Evolutionary conservation across 2,797 vertebrate genomes (phyloP).

Genomic region (Enteromius treurensis): DNA sequence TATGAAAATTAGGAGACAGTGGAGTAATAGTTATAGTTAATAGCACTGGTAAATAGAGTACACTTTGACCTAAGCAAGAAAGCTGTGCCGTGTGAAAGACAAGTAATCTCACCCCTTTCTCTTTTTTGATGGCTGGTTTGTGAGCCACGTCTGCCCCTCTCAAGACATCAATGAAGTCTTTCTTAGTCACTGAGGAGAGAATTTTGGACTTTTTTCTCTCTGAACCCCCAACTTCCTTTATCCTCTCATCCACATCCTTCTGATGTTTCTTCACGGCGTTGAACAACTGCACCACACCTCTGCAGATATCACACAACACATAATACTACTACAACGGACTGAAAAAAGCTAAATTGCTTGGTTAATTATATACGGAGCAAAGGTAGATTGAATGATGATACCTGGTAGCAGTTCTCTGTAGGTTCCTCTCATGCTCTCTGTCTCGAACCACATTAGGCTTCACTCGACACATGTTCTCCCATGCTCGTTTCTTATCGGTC

Average conservation of each 20-base stretch:
- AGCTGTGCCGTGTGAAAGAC: not conserved
- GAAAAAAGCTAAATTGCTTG: not conserved
- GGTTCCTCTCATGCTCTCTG: conserved; percentile 83
- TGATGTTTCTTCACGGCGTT: conserved; percentile 93
- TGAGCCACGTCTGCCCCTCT: conserved; percentile 70
- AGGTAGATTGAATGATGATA: conserved; percentile 56
- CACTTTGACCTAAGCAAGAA: not conserved
- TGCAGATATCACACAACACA: conserved; percentile 57
- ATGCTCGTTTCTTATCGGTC: conserved; percentile 83
- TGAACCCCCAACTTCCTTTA: conserved; percentile 85
- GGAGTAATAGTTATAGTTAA: not conserved
- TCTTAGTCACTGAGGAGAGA: conserved; percentile 88
- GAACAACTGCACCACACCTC: conserved; percentile 94
- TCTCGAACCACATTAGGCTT: conserved; percentile 90
- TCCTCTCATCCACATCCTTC: conserved; percentile 81
- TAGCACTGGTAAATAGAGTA: not conserved
- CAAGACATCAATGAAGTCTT: conserved; percentile 91
- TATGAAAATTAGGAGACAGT: no score
- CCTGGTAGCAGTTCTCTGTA: conserved; percentile 95
- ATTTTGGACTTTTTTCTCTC: conserved; percentile 89
- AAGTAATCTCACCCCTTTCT: conserved; percentile 67
- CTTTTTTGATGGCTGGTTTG: conserved; percentile 15
- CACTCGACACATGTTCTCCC: conserved; percentile 93
- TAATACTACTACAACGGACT: not conserved
- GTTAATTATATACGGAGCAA: not conserved